Percentiles rank a stretch among this genome's conserved stretches.
Conservation (phyloP, 1,140 invertebrate genomes). For the Asbolus verrucosus region DNA sequence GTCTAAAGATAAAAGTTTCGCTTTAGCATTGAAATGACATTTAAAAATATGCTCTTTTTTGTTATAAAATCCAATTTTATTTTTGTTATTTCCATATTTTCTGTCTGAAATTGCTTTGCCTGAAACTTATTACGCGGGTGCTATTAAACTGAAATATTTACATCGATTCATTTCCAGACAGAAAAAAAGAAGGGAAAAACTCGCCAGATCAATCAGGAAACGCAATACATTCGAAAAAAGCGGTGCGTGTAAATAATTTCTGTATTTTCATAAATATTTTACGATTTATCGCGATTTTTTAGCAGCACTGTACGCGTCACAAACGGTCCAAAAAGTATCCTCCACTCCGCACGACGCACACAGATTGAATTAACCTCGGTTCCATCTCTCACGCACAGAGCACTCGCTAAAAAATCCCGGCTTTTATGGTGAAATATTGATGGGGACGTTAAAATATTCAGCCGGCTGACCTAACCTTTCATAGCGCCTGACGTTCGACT, state of each 20-base stretch:
- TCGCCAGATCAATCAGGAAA: slow-evolving; percentile 54
- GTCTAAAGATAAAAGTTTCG: slow-evolving; percentile 10
- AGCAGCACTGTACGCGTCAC: slow-evolving; percentile 49
- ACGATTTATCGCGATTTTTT: slow-evolving; percentile 54
- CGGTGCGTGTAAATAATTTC: slow-evolving; percentile 47
- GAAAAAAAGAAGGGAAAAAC: slow-evolving; percentile 40
- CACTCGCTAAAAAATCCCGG: slow-evolving; percentile 53
- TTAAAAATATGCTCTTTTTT: slow-evolving; percentile 48
- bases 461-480: slow-evolving; percentile 54
- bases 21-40: slow-evolving; percentile 43
- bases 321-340: slow-evolving; percentile 54
- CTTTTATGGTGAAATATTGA: slow-evolving; percentile 56
- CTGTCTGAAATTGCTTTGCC: slow-evolving; percentile 45
- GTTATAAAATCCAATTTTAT: slow-evolving; percentile 52
- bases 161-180: slow-evolving; percentile 54
- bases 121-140: slow-evolving; percentile 51
- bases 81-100: slow-evolving; percentile 53
- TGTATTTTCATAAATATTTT: slow-evolving; percentile 54
- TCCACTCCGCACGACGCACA: slow-evolving; percentile 46
- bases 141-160: slow-evolving; percentile 55
- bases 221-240: slow-evolving; percentile 53
- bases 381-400: slow-evolving; percentile 50
- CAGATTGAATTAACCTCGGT: slow-evolving; percentile 58
- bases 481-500: slow-evolving; percentile 41
- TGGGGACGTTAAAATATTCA: slow-evolving; percentile 56